Base-by-base conservation (phyloP, 2,797 vertebrate species). In the Lophotriccus pileatus region DNA sequence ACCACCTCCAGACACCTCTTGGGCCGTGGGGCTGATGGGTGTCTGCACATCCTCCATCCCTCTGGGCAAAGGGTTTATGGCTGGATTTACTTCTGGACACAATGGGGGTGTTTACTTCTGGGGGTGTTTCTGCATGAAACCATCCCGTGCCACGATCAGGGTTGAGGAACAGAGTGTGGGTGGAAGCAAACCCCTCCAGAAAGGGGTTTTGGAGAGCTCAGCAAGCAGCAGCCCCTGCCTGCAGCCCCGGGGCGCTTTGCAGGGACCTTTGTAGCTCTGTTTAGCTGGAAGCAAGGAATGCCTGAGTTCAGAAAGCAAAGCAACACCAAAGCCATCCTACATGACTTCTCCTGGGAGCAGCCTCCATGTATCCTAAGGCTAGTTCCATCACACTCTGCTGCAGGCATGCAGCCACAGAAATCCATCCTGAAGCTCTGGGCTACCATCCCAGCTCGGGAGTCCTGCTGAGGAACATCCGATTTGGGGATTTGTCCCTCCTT, bases 181-280 rank as follows among this genome's bases (percentile, higher is more conserved):
- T 39, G 52, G 58, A 30, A 66, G 20, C 37, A 91, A 76, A 76
- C 7, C 28, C 24, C 21, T 69, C 44, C 75, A 66, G 47, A 56
- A 80, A 28, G 43, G 30, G 41, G 16, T 17, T 84, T 60, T 55
- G 58, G 69, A 43, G 47, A 25, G 20, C 64, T 56, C 37, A 41
- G 69, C 47, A 34, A 67, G 59, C 43, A 60, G 14, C 32, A 75
- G 75, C 34, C 36, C 55, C 76, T 58, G 37, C 6, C 55, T 59
- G 27, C 34, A 43, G 24, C 25, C 49, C 0, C 0, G 0, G 47
- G 6, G 6, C 37, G 3, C 25, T 72, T 53, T 66, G 63, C 30
- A 76, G 63, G 44, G 43, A 50, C 21, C 55, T 69, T 53, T 28
- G 50, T 59, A 78, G 36, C 36, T 81, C 62, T n/a, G 4, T 64